Base-by-base conservation (phyloP, 30 jellyfish, hydroid and myxozoan species). In the Cassiopea andromeda region DNA sequence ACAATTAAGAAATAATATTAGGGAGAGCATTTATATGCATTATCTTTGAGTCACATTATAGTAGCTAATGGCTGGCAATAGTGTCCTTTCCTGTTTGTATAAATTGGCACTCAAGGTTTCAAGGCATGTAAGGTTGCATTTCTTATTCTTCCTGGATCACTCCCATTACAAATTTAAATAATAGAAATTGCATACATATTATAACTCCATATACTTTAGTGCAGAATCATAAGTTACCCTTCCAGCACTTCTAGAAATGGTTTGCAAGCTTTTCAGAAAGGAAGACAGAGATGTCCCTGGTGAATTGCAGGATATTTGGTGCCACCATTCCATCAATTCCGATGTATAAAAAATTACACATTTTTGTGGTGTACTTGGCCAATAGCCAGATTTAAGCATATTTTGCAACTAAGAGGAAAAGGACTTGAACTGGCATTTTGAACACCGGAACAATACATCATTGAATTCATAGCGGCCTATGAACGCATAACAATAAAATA, bases 191-290 rank as follows among this genome's bases (percentile, higher is more conserved):
- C 27, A 2, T 44, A 77, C 17, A 77, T 44, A 57, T 6, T 27
- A 16, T n/a, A 45, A 3, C 7, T 17, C 7, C 7, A 74, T 17
- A 27, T 74, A 15, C 64, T 54, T 54, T 54, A 54, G 64, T 54
- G 64, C 64, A 3, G 64, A 54, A 54, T 54, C 64, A 6, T 54
- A 54, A 54, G 12, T 45, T 12, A 80, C 89, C 79, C 89, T 80
- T 48, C 89, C 89, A 80, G 89, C 78, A 8, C 18, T 80, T 77
- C 27, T 80, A 19, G 89, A 80, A 80, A 80, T 60, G 48, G 18
- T 58, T 59, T 80, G 80, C n/a, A 80, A 64, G 43, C 89, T 80
- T 58, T 49, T 80, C 18, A 80, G 16, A 60, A 80, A 80, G n/a
- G 79, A 80, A 18, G 89, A 80, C 49, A 80, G 57, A 14, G 64